phyloP scores from a whole-genome alignment of 2,113 vertebrate genomes.

The Phainopepla nitens region DNA sequence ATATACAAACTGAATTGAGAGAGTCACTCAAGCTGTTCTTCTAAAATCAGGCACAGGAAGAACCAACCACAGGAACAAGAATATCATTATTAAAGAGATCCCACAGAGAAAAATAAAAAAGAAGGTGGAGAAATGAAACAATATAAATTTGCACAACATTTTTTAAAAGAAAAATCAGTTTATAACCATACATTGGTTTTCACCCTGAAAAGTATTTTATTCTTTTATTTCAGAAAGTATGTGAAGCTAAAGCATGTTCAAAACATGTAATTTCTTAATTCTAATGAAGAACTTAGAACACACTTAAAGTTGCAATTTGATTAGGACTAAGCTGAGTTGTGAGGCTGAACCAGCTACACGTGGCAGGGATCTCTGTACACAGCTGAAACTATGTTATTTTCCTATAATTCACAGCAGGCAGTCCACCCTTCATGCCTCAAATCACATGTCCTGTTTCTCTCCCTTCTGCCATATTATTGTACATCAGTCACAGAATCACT shows the following conservation, averaged over 20 bases:
- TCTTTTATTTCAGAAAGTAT: not conserved
- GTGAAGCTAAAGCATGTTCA: not conserved
- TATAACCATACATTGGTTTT: not conserved
- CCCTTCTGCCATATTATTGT: not conserved
- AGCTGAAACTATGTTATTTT: not conserved
- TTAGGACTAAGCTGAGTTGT: not conserved
- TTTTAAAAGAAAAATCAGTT: not conserved
- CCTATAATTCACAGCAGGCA: not conserved
- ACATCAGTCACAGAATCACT: not conserved
- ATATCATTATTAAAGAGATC: not conserved
- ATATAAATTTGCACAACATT: not conserved
- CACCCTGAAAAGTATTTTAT: not conserved
- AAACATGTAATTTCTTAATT: not conserved
- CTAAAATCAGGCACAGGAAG: not conserved
- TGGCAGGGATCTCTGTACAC: not conserved
- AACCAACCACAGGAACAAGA: not conserved
- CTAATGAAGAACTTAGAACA: not conserved
- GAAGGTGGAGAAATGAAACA: not conserved
- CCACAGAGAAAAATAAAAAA: not conserved
- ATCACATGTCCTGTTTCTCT: not conserved
- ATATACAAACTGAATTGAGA: not conserved
- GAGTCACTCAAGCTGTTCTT: not conserved
- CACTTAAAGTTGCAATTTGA: not conserved
- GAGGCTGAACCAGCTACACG: not conserved
- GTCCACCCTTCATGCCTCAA: not conserved